phyloP scores from a whole-genome alignment of 1,140 invertebrate genomes.

The Leptinotarsa undecemlineata region DNA sequence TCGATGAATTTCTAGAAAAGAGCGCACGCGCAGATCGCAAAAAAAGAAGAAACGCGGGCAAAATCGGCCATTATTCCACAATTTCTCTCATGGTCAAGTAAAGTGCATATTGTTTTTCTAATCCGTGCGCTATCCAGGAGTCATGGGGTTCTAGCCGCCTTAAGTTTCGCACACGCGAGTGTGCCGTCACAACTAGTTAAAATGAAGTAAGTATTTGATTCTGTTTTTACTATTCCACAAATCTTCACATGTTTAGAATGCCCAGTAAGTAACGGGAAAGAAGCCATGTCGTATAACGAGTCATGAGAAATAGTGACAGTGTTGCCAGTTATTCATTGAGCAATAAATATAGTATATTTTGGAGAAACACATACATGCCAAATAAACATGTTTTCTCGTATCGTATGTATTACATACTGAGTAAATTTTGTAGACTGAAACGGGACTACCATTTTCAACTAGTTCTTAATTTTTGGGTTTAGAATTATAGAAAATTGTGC shows the following conservation, averaged over 20 bases:
- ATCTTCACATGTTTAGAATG: background rate
- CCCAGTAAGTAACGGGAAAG: background rate
- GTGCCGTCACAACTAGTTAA: conserved; percentile 44
- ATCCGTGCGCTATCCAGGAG: conserved; percentile 23
- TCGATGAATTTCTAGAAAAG: background rate
- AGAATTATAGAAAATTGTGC: no score
- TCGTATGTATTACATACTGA: no score
- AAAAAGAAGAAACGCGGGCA: background rate
- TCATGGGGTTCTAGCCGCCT: conserved; percentile 43
- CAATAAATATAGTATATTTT: background rate
- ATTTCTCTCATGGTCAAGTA: conserved; percentile 35
- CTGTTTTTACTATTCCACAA: conserved; percentile 6
- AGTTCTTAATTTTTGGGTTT: no score
- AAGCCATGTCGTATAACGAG: background rate
- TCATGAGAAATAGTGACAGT: background rate
- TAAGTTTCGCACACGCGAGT: conserved; percentile 49
- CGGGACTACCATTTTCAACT: no score
- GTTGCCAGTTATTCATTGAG: background rate
- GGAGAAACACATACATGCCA: background rate
- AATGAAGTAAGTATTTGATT: conserved; percentile 46
- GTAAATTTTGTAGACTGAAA: no score
- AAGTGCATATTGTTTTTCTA: conserved; percentile 41
- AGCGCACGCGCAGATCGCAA: background rate
- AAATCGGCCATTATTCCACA: conserved; percentile 31
- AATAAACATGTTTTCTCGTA: background rate